These are phyloP conservation scores for Cyrtodaria siliqua DNA, from an alignment of 2,888 invertebrate species.

Conservation along the genomic window DNA sequence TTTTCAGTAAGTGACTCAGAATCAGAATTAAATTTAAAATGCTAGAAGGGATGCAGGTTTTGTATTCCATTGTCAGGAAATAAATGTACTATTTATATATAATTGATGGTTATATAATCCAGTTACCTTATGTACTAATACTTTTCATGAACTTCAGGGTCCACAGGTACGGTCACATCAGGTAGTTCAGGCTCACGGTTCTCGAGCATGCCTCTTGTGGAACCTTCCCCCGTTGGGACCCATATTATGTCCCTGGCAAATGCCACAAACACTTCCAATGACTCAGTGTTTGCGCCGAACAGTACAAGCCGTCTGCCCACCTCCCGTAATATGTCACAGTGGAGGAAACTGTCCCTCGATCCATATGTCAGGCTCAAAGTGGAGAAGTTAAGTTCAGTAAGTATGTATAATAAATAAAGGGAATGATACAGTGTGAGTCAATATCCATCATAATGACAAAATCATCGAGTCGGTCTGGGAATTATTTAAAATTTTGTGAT, in stretches of 20 bases:
- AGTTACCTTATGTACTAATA: too few relatives aligned
- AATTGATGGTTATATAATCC: too few relatives aligned
- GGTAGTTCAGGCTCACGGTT: constrained; percentile 37
- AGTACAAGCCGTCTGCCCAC: constrained; percentile 18
- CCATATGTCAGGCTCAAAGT: constrained; percentile 77
- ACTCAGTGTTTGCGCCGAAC: constrained; percentile 44
- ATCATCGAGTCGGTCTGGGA: too few relatives aligned
- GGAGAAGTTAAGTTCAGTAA: constrained; percentile 68
- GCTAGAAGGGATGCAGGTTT: too few relatives aligned
- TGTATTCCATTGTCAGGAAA: too few relatives aligned
- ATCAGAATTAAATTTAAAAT: too few relatives aligned
- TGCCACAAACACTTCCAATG: constrained; percentile 8
- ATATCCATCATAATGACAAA: too few relatives aligned
- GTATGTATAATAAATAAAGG: too few relatives aligned
- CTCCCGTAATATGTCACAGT: constrained; percentile 59
- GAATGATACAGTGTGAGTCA: too few relatives aligned
- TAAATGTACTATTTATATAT: too few relatives aligned
- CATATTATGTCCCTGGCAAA: constrained; percentile 23
- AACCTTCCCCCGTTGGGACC: constrained; percentile 46
- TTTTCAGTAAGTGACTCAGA: too few relatives aligned
- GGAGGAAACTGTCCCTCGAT: constrained; percentile 76
- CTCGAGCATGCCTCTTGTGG: constrained; percentile 27
- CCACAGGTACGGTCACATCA: constrained; percentile 20
- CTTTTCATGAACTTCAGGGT: constrained; percentile 2
- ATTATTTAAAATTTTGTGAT: too few relatives aligned